phyloP scores from a whole-genome alignment of 2,113 vertebrate genomes.

The Rhinopomastus cyanomelas region DNA sequence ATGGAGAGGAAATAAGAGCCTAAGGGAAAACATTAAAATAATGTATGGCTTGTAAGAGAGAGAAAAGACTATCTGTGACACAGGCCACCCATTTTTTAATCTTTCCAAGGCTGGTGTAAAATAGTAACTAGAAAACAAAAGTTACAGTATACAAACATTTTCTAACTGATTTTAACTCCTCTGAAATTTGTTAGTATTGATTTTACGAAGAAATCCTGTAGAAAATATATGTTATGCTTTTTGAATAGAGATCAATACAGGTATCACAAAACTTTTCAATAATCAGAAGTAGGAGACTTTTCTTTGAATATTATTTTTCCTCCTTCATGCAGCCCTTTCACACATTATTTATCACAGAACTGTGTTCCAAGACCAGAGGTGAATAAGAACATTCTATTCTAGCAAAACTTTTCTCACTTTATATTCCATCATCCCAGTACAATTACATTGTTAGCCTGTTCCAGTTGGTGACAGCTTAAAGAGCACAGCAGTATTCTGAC shows the following conservation, averaged over 20 bases:
- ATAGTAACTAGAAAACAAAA: conserved; percentile 1
- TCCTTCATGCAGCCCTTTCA: neutral
- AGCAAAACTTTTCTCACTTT: neutral
- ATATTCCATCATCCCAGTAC: neutral
- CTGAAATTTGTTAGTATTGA: conserved; percentile 30
- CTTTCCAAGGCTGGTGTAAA: neutral
- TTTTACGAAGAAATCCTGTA: neutral
- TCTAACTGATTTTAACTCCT: neutral
- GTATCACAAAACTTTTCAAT: conserved; percentile 17
- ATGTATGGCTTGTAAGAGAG: neutral
- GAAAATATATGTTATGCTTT: conserved; percentile 10
- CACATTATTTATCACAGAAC: neutral
- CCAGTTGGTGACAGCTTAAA: conserved; percentile 18
- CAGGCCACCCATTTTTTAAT: neutral
- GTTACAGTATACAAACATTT: neutral
- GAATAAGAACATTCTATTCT: neutral
- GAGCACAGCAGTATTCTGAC: conserved; percentile 16
- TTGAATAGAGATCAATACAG: conserved; percentile 2
- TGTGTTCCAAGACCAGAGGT: neutral
- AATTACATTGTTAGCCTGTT: neutral
- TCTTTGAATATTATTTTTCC: conserved; percentile 6
- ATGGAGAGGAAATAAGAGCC: neutral
- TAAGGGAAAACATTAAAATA: neutral
- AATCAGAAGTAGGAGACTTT: conserved; percentile 1
- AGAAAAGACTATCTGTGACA: neutral